Conservation (phyloP, 37 sponge, comb jelly and placozoan species). For the Diacarnus erythraeanus region DNA sequence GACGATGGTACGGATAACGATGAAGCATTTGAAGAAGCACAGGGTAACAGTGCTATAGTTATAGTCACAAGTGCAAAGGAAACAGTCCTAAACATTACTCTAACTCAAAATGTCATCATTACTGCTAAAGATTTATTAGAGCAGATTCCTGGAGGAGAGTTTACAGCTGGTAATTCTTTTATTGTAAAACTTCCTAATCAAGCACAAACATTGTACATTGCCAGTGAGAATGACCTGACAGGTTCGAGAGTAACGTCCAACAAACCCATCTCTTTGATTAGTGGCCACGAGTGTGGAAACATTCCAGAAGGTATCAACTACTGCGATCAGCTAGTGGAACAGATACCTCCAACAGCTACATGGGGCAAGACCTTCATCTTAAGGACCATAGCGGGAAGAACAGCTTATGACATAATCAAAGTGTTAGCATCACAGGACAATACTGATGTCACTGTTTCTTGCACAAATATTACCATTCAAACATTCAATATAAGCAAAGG, state of each 20-base stretch:
- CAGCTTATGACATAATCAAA: constrained; percentile 19
- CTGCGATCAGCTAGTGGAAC: constrained; percentile 49
- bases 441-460: constrained; percentile 18
- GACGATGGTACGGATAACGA: not conserved
- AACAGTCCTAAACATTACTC: constrained; percentile 26
- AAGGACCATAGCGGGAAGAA: not conserved
- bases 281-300: constrained; percentile 55
- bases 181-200: constrained; percentile 2
- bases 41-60: constrained; percentile 32
- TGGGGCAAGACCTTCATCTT: constrained; percentile 54
- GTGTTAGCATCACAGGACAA: constrained; percentile 29
- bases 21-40: not conserved
- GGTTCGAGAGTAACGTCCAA: constrained; percentile 38
- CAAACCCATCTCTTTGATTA: constrained; percentile 40
- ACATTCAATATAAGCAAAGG: not conserved
- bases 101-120: constrained; percentile 19
- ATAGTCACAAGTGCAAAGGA: constrained; percentile 18
- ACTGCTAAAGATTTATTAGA: constrained; percentile 2
- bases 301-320: constrained; percentile 15
- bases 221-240: constrained; percentile 30
- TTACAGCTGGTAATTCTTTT: not conserved
- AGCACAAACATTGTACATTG: constrained; percentile 27
- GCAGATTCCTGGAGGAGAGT: not conserved
- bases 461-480: not conserved
- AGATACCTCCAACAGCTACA: constrained; percentile 47